phyloP scores from a whole-genome alignment of 2,888 invertebrate species.

The Cyaniris semiargus region DNA sequence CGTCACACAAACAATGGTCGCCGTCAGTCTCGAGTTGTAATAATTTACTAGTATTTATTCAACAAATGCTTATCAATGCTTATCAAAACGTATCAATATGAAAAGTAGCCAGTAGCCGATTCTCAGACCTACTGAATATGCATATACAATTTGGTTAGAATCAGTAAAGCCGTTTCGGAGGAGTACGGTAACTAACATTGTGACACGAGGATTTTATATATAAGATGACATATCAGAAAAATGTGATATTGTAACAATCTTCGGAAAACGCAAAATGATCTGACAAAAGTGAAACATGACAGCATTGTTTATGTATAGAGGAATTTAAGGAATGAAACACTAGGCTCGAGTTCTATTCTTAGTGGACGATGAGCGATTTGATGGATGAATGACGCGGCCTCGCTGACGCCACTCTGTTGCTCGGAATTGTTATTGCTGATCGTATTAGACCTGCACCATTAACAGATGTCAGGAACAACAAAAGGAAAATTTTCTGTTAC shows the following conservation, averaged over 20 bases:
- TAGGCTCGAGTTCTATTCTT: slow-evolving; percentile 69
- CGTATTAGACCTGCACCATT: background rate
- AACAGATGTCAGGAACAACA: background rate
- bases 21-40: too few species aligned
- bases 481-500: background rate
- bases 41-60: too few species aligned
- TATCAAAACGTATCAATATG: too few species aligned
- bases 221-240: too few species aligned
- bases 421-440: slow-evolving; percentile 27
- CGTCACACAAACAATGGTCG: too few species aligned
- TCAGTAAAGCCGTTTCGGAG: too few species aligned
- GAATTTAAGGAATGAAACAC: slow-evolving; percentile 72
- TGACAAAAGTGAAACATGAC: slow-evolving; percentile 48
- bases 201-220: too few species aligned
- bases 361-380: slow-evolving; percentile 70
- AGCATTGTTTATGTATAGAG: slow-evolving; percentile 62
- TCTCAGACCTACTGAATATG: too few species aligned
- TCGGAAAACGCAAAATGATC: background rate
- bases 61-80: too few species aligned
- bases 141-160: too few species aligned
- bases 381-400: slow-evolving; percentile 75
- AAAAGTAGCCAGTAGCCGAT: too few species aligned
- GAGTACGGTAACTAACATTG: too few species aligned
- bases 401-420: slow-evolving; percentile 53
- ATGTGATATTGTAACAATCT: background rate